Evolutionary conservation across 2,113 vertebrate species (phyloP).

Genomic region (Neolamprologus variostigma): DNA sequence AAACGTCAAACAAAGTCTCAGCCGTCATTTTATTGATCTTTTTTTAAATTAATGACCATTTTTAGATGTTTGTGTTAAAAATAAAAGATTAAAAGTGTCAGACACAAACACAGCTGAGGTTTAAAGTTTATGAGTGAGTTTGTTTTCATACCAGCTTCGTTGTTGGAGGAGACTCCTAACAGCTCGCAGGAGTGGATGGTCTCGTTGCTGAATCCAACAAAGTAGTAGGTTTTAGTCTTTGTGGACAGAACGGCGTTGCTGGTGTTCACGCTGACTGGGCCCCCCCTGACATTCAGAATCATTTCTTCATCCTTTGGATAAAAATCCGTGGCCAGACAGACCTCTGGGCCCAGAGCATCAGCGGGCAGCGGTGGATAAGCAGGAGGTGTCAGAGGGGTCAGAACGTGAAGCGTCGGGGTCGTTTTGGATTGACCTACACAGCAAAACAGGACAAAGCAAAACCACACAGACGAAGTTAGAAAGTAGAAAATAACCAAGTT

Average conservation of each 20-base stretch:
- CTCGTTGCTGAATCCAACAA: neutral
- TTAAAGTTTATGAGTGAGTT: rapidly evolving
- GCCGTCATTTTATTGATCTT: rapidly evolving
- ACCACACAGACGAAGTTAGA: neutral
- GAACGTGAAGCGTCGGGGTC: neutral
- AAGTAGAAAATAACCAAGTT: neutral
- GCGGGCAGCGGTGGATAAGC: rapidly evolving
- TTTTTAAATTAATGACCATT: neutral
- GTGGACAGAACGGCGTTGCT: rapidly evolving
- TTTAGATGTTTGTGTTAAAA: neutral
- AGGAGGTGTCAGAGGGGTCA: neutral
- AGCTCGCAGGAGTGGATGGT: neutral
- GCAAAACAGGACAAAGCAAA: neutral
- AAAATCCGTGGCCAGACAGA: constrained; percentile 51
- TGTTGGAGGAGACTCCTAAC: rapidly evolving
- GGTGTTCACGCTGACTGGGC: rapidly evolving
- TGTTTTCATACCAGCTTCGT: neutral
- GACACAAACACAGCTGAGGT: neutral
- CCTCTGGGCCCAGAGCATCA: rapidly evolving
- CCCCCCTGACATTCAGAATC: rapidly evolving
- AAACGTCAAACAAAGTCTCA: rapidly evolving
- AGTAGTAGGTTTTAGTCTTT: neutral
- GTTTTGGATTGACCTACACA: rapidly evolving
- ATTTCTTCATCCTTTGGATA: neutral
- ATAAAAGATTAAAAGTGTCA: neutral